Evolutionary conservation across 2,888 invertebrate genomes (phyloP).

Genomic region (Pandemis cinnamomeana): DNA sequence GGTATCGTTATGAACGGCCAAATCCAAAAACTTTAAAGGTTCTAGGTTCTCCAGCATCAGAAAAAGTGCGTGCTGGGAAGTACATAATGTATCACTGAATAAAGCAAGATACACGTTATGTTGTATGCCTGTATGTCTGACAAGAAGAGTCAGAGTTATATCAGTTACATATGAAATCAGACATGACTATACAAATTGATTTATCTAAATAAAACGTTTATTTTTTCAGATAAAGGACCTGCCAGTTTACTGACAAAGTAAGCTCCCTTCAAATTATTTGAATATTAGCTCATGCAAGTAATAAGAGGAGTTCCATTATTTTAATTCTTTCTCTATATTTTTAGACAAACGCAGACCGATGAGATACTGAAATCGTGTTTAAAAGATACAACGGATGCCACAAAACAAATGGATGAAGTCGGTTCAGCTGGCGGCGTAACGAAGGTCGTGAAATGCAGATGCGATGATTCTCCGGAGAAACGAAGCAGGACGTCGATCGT

Average conservation of each 20-base stretch:
- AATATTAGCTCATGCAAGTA: no score
- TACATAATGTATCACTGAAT: background rate
- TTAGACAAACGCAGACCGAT: background rate
- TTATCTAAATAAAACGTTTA: background rate
- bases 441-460: background rate
- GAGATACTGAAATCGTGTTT: background rate
- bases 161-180: no score
- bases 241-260: background rate
- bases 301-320: no score
- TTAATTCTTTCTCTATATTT: background rate
- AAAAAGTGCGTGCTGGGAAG: background rate
- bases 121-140: no score
- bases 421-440: background rate
- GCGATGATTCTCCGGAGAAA: background rate
- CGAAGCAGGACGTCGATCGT: background rate
- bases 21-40: no score
- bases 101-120: no score
- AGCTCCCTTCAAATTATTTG: background rate
- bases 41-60: no score
- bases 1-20: no score
- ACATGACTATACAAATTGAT: no score
- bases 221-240: background rate
- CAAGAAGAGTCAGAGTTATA: no score
- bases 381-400: background rate
- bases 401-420: background rate